phyloP scores from a whole-genome alignment of 2,888 invertebrate genomes.

The Gortyna flavago region DNA sequence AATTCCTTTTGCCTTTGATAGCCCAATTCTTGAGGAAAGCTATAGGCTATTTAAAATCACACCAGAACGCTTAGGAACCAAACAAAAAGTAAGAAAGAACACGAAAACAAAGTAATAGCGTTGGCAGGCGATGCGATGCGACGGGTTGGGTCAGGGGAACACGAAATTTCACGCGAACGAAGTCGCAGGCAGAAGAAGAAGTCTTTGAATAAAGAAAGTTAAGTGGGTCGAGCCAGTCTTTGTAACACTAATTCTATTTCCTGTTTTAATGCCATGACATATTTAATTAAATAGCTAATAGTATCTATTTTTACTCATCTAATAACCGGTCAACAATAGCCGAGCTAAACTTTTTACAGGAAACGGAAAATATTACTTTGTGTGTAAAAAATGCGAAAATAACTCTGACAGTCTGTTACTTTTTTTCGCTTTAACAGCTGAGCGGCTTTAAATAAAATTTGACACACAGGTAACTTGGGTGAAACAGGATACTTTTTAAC shows the following conservation, averaged over 20 bases:
- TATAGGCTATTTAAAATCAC: too few relatives aligned
- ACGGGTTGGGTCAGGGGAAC: not conserved
- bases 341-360: not conserved
- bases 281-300: not conserved
- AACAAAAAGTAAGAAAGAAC: not conserved
- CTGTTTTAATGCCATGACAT: not conserved
- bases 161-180: not conserved
- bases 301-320: not conserved
- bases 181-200: not conserved
- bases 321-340: not conserved
- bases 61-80: not conserved
- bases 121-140: too few relatives aligned
- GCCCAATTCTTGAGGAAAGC: too few relatives aligned
- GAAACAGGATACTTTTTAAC: not conserved
- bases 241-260: slow-evolving; percentile 6
- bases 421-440: not conserved
- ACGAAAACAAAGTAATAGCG: too few relatives aligned
- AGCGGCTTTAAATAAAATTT: not conserved
- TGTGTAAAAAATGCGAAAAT: too few relatives aligned
- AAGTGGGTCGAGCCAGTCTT: not conserved
- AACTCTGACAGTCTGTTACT: not conserved
- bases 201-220: slow-evolving; percentile 14
- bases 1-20: not conserved
- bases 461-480: not conserved
- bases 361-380: not conserved